Base-by-base conservation (phyloP, 1,140 invertebrate genomes). In the Colletes gigas region DNA sequence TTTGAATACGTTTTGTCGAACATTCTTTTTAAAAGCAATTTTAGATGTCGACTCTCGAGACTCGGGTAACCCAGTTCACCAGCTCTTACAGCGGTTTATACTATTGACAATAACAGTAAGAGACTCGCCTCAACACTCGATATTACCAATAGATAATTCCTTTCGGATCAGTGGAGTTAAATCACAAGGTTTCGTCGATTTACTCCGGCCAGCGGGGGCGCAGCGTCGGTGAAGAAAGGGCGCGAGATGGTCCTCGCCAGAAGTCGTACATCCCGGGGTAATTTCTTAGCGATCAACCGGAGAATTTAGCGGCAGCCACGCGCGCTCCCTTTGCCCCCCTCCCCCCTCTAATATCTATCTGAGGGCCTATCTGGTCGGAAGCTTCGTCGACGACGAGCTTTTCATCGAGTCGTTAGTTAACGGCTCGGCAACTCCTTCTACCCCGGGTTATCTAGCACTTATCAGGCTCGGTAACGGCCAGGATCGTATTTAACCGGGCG, bases 381-480 rank as follows among this genome's bases (percentile, higher is more conserved):
- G 77, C 74, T 69, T 63, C 10, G 8, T 21, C 50, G 83, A 41
- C 89, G 92, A 93, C 82, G 92, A 93, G 92, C 84, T 92, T 93
- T 93, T 93, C 91, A 93, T 93, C 89, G 91, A 92, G 92, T 91
- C 92, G 89, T 92, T 92, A 92, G 90, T 93, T 92, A 90, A 81
- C 84, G 76, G 63, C 55, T 66, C 57, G 30, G 39, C 50, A 50
- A 47, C 72, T 44, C 52, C n/a, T 44, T 44, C 70, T 60, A n/a
- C 65, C 19, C 44, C 14, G 19, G 68, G 39, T 77, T 81, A 81
- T 81, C 79, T 55, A 55, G 55, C 52, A 75, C 74, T 82, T 84
- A 82, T 82, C 83, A 74, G 12, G 17, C 30, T 2, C 69, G n/a
- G 54, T 50, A 78, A 79, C 60, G 30, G 77, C 50, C 44, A 12